Evolutionary conservation across 2,797 vertebrate species (phyloP).

Genomic region (Acomys russatus): DNA sequence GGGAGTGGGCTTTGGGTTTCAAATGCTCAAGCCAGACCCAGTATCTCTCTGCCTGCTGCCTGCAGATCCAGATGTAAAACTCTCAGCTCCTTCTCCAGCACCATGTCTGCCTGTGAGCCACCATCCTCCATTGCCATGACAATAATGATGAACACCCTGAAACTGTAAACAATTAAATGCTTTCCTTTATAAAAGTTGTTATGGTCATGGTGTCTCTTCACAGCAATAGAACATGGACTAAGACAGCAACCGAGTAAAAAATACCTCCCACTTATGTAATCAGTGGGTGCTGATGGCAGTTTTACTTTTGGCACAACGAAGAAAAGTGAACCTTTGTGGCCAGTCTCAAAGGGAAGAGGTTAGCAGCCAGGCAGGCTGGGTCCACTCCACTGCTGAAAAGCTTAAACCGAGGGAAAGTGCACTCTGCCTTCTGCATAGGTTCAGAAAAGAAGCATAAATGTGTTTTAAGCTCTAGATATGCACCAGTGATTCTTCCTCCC

Average conservation of each 20-base stretch:
- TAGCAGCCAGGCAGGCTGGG: background rate
- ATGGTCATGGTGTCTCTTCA: background rate
- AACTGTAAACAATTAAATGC: background rate
- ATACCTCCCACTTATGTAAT: background rate
- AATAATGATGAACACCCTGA: background rate
- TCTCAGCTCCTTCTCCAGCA: background rate
- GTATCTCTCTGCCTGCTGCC: background rate
- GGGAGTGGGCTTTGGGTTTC: background rate
- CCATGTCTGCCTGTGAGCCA: background rate
- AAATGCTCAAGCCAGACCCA: background rate
- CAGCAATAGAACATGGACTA: background rate
- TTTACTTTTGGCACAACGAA: slow-evolving; percentile 16
- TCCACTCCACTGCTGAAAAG: background rate
- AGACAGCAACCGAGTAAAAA: background rate
- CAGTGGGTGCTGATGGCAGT: background rate
- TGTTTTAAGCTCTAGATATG: slow-evolving; percentile 38
- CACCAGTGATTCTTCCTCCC: background rate
- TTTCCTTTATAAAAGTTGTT: background rate
- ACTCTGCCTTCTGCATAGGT: background rate
- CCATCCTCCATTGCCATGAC: background rate
- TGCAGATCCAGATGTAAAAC: background rate
- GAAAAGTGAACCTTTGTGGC: background rate
- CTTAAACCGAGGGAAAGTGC: background rate
- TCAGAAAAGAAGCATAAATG: slow-evolving; percentile 42
- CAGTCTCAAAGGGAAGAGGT: background rate